These are phyloP conservation scores for Scaptomyza tumidula DNA, from an alignment of 2,888 invertebrate species.

Conservation along the genomic window DNA sequence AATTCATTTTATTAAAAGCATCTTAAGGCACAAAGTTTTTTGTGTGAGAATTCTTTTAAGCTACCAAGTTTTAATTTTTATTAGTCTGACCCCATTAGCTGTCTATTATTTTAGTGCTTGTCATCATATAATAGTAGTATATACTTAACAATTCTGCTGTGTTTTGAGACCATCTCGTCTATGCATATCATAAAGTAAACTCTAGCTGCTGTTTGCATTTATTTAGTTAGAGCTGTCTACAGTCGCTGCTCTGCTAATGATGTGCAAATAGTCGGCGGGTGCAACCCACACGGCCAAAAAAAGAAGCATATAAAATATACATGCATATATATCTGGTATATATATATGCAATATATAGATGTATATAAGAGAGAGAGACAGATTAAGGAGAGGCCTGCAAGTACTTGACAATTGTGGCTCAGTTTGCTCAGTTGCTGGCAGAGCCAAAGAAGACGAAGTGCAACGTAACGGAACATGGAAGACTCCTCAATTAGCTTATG, in stretches of 20 bases:
- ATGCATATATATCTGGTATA: background rate
- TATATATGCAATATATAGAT: conserved; percentile 6
- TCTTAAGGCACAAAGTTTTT: background rate
- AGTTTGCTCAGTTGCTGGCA: conserved; percentile 43
- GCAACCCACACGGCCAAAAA: conserved; percentile 34
- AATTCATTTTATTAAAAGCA: background rate
- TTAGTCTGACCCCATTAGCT: background rate
- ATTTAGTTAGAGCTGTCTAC: conserved; percentile 37
- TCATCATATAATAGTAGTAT: background rate
- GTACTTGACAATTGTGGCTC: conserved; percentile 42
- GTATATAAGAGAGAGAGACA: background rate
- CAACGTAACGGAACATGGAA: conserved; percentile 29
- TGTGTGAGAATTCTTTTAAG: background rate
- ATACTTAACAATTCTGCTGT: background rate
- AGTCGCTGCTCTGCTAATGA: conserved; percentile 60
- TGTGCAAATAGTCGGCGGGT: conserved; percentile 64
- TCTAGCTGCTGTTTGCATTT: conserved; percentile 35
- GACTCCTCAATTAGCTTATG: conserved; percentile 68
- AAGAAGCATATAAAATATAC: conserved; percentile 2
- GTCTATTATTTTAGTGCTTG: background rate
- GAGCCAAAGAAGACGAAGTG: conserved; percentile 9
- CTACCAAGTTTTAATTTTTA: background rate
- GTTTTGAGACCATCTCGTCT: conserved; percentile 15
- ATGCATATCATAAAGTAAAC: conserved; percentile 33
- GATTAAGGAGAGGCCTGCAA: conserved; percentile 23